These are phyloP conservation scores for Cerceris rybyensis DNA, from an alignment of 2,888 invertebrate genomes.

Conservation along the genomic window DNA sequence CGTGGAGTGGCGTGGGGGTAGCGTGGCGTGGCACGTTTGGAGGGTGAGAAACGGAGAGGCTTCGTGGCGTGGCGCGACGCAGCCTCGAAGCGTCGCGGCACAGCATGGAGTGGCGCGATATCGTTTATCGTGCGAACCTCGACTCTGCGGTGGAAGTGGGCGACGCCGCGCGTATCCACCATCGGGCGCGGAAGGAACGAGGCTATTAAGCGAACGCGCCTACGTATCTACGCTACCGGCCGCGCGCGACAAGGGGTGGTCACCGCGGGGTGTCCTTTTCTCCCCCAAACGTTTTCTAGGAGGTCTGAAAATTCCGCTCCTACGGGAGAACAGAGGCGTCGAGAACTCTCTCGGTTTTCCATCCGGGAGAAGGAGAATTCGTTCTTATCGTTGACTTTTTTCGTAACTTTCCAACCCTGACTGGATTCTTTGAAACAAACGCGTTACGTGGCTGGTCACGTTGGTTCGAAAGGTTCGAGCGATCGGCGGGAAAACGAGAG, in stretches of 20 bases:
- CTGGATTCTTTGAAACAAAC: not conserved
- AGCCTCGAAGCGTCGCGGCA: conserved; percentile 19
- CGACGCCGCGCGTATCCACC: conserved; percentile 71
- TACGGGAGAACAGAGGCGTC: conserved; percentile 71
- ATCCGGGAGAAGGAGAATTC: not conserved
- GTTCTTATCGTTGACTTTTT: not conserved
- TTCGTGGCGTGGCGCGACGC: conserved; percentile 30
- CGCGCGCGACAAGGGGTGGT: conserved; percentile 15
- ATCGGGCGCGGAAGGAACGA: conserved; percentile 73
- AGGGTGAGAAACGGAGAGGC: no score
- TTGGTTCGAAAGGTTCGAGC: no score
- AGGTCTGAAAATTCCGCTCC: conserved; percentile 75
- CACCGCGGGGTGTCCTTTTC: conserved; percentile 20
- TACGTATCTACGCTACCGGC: conserved; percentile 65
- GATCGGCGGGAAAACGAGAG: no score
- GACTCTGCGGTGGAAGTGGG: conserved; percentile 59
- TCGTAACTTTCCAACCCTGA: not conserved
- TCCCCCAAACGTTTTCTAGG: conserved; percentile 38
- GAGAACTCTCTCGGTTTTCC: conserved; percentile 46
- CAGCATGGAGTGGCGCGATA: conserved; percentile 65
- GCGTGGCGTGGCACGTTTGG: conserved; percentile 9
- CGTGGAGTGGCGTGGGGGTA: conserved; percentile 52
- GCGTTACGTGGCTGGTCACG: no score
- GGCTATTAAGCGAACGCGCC: conserved; percentile 76
- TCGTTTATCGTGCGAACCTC: conserved; percentile 75